These are phyloP conservation scores for Zygaena filipendulae DNA, from an alignment of 2,888 invertebrate genomes.

Conservation along the genomic window DNA sequence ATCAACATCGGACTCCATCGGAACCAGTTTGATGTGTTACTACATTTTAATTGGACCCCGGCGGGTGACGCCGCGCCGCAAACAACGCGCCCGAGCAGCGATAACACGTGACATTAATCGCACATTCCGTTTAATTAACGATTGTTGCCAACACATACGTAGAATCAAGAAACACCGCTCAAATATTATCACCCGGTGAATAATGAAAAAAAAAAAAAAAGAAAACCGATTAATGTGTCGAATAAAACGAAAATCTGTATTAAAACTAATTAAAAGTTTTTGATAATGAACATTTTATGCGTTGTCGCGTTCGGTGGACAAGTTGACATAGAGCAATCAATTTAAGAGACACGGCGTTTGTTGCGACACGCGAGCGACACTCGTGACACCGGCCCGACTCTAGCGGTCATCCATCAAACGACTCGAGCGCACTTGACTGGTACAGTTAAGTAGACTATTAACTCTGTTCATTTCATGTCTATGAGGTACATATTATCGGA, in stretches of 20 bases:
- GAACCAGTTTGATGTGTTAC: constrained; percentile 41
- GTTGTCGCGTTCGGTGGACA: no score
- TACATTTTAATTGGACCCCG: constrained; percentile 42
- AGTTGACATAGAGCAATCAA: constrained; percentile 26
- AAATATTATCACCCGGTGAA: no score
- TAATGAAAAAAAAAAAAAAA: no score
- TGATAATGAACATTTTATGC: no score
- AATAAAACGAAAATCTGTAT: no score
- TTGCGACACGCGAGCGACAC: constrained; percentile 25
- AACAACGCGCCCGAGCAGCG: constrained; percentile 23
- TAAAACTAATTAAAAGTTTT: no score
- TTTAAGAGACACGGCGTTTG: constrained; percentile 25
- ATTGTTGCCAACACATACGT: background rate
- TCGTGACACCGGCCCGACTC: constrained; percentile 15
- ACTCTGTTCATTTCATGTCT: no score
- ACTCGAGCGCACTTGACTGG: constrained; percentile 6
- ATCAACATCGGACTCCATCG: constrained; percentile 19
- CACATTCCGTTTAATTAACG: background rate
- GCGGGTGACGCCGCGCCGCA: constrained; percentile 27
- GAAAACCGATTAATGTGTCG: no score
- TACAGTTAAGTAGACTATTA: background rate
- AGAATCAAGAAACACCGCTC: no score
- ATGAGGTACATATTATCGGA: no score
- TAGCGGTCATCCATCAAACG: constrained; percentile 22
- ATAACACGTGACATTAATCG: constrained; percentile 10